Conservation (phyloP, 2,888 invertebrate species). For the Xestia xanthographa region DNA sequence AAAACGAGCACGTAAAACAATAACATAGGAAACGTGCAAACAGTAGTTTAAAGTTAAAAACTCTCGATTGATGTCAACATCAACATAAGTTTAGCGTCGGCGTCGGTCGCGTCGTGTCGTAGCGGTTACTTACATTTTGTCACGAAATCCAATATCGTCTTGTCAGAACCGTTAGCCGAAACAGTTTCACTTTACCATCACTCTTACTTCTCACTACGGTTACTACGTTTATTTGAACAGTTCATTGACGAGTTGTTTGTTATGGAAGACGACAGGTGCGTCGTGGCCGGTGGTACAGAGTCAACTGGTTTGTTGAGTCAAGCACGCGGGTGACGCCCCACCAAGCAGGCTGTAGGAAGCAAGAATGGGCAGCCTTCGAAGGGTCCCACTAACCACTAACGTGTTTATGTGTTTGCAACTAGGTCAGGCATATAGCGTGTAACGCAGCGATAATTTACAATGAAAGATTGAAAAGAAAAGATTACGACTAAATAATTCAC, state of each 20-base stretch:
- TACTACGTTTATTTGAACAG: slow-evolving; percentile 67
- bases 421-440: slow-evolving; percentile 69
- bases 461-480: slow-evolving; percentile 42
- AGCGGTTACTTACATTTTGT: slow-evolving; percentile 59
- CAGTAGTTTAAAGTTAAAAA: slow-evolving; percentile 47
- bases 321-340: slow-evolving; percentile 77
- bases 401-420: slow-evolving; percentile 69
- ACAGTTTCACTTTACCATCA: slow-evolving; percentile 85
- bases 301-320: slow-evolving; percentile 80
- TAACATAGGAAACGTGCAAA: slow-evolving; percentile 39
- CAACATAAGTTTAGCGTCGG: slow-evolving; percentile 38
- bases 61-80: slow-evolving; percentile 55
- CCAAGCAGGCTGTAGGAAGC: slow-evolving; percentile 67
- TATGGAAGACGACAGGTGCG: slow-evolving; percentile 64
- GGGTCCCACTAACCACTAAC: slow-evolving; percentile 72
- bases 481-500: slow-evolving; percentile 30
- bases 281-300: slow-evolving; percentile 71
- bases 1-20: slow-evolving; percentile 46
- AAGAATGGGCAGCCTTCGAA: slow-evolving; percentile 75
- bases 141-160: slow-evolving; percentile 60
- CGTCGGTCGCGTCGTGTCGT: slow-evolving; percentile 42
- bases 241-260: slow-evolving; percentile 75
- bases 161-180: slow-evolving; percentile 60
- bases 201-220: slow-evolving; percentile 78
- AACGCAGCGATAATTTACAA: slow-evolving; percentile 44